Evolutionary conservation across 2,888 invertebrate species (phyloP).

Genomic region (Cylloceria caligata): DNA sequence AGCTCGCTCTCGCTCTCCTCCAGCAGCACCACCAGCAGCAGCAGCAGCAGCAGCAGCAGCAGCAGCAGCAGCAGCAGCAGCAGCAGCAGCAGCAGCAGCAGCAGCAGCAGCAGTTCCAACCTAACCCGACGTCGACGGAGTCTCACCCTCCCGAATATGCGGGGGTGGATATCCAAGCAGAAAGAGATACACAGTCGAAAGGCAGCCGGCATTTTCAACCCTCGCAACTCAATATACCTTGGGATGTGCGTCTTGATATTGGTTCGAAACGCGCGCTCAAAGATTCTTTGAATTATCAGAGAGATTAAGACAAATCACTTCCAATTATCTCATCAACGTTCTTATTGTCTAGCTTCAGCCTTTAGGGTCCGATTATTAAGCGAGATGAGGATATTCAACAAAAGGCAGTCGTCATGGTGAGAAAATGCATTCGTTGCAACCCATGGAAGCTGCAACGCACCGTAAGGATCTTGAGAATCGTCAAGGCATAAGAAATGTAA

Average conservation of each 20-base stretch:
- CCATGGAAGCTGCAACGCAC: not conserved
- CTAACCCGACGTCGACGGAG: conserved; percentile 48
- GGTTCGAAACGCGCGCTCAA: not conserved
- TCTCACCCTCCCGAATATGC: conserved; percentile 54
- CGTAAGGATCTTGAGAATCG: conserved; percentile 8
- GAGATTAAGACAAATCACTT: conserved; percentile 67
- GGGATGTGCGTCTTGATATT: not conserved
- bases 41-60: conserved; percentile 18
- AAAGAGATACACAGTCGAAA: conserved; percentile 1
- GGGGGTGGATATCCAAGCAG: conserved; percentile 30
- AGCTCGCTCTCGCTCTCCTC: conserved; percentile 6
- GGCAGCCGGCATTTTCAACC: conserved; percentile 23
- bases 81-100: conserved; percentile 15
- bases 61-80: conserved; percentile 53
- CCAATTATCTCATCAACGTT: conserved; percentile 53
- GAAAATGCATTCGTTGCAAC: conserved; percentile 4
- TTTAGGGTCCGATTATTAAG: not conserved
- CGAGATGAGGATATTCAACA: not conserved
- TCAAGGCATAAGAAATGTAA: not conserved
- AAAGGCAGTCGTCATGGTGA: not conserved
- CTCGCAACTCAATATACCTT: conserved; percentile 21
- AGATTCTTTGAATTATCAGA: conserved; percentile 9
- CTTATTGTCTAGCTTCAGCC: no score
- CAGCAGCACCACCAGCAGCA: conserved; percentile 45
- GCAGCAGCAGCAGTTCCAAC: conserved; percentile 51